A percentile compares a stretch with the other conserved stretches of the same genome.
Evolutionary conservation across 1,140 invertebrate genomes (phyloP).

Genomic region (Lordiphosa stackelbergi): DNA sequence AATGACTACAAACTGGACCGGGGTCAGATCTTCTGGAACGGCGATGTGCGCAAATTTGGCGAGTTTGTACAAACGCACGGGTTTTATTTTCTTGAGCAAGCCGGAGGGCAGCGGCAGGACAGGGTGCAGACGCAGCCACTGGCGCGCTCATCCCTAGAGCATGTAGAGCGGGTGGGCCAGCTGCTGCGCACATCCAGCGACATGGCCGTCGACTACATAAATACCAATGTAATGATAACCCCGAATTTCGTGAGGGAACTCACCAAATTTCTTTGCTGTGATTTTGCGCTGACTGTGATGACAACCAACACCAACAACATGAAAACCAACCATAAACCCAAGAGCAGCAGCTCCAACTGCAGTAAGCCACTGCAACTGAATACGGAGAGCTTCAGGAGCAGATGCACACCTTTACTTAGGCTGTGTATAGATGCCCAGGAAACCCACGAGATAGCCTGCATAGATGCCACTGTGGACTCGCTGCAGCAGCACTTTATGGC

Average conservation of each 20-base stretch:
- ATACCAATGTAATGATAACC: constrained; percentile 67
- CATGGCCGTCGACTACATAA: constrained; percentile 71
- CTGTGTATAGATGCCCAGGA: constrained; percentile 64
- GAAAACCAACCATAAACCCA: constrained; percentile 15
- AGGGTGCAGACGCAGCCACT: constrained; percentile 21
- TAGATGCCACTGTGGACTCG: constrained; percentile 56
- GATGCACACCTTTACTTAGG: constrained; percentile 53
- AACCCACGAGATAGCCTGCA: constrained; percentile 57
- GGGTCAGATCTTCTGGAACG: constrained; percentile 54
- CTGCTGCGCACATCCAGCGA: constrained; percentile 49
- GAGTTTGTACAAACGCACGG: constrained; percentile 54
- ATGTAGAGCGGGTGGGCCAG: constrained; percentile 59
- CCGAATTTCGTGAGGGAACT: constrained; percentile 57
- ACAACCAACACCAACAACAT: constrained; percentile 26
- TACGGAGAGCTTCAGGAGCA: constrained; percentile 41
- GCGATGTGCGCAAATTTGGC: constrained; percentile 41
- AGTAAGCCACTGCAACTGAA: constrained; percentile 42
- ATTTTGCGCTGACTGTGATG: constrained; percentile 64
- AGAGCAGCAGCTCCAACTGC: constrained; percentile 6
- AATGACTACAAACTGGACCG: constrained; percentile 60
- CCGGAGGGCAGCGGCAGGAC: constrained; percentile 6
- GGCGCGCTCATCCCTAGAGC: constrained; percentile 42
- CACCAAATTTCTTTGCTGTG: constrained; percentile 71
- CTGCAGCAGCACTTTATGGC: constrained; percentile 52
- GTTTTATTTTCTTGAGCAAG: constrained; percentile 56